A percentile compares a stretch with the other conserved stretches of the same genome.
These are phyloP conservation scores for Molorchus minor DNA, from an alignment of 2,888 invertebrate species.

Conservation along the genomic window DNA sequence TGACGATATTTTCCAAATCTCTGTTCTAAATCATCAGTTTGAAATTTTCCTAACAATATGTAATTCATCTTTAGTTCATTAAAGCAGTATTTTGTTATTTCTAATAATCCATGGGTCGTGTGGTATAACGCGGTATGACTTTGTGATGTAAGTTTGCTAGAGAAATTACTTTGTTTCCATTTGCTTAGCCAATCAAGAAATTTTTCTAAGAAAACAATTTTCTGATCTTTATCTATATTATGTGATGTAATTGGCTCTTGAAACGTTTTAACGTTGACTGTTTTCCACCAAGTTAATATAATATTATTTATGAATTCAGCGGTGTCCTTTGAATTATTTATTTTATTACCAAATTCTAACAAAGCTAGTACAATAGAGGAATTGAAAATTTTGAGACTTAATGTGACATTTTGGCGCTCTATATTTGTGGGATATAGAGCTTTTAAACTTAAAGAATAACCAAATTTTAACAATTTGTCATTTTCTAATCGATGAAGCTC, in stretches of 20 bases:
- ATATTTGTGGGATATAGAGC: conserved; percentile 24
- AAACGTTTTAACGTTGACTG: conserved; percentile 20
- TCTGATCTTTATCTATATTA: background rate
- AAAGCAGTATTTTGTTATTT: background rate
- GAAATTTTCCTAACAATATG: background rate
- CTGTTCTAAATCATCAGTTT: conserved; percentile 11
- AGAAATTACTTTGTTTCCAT: conserved; percentile 11
- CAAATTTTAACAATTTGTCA: conserved; percentile 26
- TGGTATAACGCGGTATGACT: conserved; percentile 3
- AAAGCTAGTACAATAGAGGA: conserved; percentile 20
- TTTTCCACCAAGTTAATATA: conserved; percentile 22
- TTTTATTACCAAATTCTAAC: conserved; percentile 8
- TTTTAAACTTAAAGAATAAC: conserved; percentile 23
- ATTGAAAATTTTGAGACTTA: conserved; percentile 3
- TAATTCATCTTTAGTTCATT: background rate
- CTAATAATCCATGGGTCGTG: background rate
- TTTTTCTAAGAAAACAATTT: conserved; percentile 10
- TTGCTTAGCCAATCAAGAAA: conserved; percentile 8
- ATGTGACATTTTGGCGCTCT: conserved; percentile 5
- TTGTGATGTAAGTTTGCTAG: conserved; percentile 6
- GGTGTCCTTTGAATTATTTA: conserved; percentile 6
- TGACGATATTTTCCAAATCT: conserved; percentile 17
- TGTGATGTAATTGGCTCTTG: background rate
- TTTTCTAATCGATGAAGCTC: conserved; percentile 22
- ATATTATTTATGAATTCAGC: conserved; percentile 22